Evolutionary conservation across 1,140 invertebrate species (phyloP), one percentile per base, ranked within the genome.

Genomic region (Drosophila quadrilineata): DNA sequence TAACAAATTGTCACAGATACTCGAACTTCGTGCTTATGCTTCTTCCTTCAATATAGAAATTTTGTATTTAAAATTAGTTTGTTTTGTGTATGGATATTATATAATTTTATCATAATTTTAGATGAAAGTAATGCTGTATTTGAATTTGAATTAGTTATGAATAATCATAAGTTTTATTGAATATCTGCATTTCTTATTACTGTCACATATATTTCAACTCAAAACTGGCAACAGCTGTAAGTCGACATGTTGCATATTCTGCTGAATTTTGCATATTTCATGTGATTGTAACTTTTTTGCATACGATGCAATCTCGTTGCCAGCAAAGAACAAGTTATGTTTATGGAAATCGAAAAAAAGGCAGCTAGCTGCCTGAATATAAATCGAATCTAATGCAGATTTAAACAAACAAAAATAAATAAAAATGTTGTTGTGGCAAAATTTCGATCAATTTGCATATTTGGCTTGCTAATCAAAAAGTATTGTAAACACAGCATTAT

Each of bases 1-100:
- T 50, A 50, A 50, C 48, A 50, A 50, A 50, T 50, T 50, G 48
- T 50, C 48, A 6, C 12, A 50, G 19, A 38, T 50, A 36, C 21
- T 50, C 17, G 4, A 21, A 26, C 16, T 38, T 50, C 24, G 16
- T 21, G 8, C 9, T 52, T 6, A 31, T 35, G 29, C 46, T 36
- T 43, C n/a, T 16, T 43, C 10, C 10, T 12, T 43, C 6, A 43
- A 43, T 43, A 3, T 26, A 22, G 36, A n/a, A n/a, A n/a, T 3
- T 9, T 40, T 26, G n/a, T 26, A 9, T 40, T 21, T 9, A n/a
- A n/a, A n/a, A n/a, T n/a, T n/a, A n/a, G n/a, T n/a, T n/a, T n/a
- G n/a, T n/a, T n/a, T n/a, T n/a, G n/a, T n/a, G n/a, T n/a, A n/a
- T n/a, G n/a, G n/a, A n/a, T n/a, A n/a, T n/a, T n/a, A n/a, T n/a